Percentiles rank a stretch among this genome's conserved stretches.
Conservation (phyloP, 2,113 vertebrate species). For the Peromyscus leucopus region DNA sequence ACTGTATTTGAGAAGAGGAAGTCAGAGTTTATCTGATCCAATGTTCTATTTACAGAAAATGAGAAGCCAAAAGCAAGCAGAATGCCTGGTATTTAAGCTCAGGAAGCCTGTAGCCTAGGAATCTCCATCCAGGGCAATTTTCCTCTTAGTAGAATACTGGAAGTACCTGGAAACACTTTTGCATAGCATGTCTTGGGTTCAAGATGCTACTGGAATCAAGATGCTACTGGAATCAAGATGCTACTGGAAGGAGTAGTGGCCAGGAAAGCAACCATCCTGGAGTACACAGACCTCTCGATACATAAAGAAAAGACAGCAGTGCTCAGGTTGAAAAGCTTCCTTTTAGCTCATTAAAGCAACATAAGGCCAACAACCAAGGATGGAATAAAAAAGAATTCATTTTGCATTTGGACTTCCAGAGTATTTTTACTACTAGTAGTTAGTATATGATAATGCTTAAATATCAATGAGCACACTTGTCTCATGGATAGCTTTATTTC, state of each 20-base stretch:
- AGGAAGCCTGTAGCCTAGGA: neutral
- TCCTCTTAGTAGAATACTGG: neutral
- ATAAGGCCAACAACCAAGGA: neutral
- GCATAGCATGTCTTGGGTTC: neutral
- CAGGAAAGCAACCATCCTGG: neutral
- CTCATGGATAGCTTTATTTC: neutral
- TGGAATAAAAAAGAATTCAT: neutral
- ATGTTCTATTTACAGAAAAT: neutral
- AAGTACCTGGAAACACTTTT: neutral
- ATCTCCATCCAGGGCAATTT: neutral
- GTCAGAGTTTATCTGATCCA: neutral
- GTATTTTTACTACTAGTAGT: neutral
- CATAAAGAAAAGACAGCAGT: neutral
- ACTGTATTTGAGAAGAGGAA: neutral
- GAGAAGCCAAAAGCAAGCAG: neutral
- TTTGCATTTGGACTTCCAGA: neutral
- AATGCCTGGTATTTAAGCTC: neutral
- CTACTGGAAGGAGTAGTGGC: neutral
- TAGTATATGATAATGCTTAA: neutral
- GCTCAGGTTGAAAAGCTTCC: neutral
- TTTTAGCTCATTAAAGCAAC: neutral
- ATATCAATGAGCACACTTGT: neutral
- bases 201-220: too few relatives aligned
- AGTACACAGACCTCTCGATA: neutral
- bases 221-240: neutral